Evolutionary conservation across 2,888 invertebrate species (phyloP), one percentile per base, ranked within the genome.

Genomic region (Tenthredo amoena): DNA sequence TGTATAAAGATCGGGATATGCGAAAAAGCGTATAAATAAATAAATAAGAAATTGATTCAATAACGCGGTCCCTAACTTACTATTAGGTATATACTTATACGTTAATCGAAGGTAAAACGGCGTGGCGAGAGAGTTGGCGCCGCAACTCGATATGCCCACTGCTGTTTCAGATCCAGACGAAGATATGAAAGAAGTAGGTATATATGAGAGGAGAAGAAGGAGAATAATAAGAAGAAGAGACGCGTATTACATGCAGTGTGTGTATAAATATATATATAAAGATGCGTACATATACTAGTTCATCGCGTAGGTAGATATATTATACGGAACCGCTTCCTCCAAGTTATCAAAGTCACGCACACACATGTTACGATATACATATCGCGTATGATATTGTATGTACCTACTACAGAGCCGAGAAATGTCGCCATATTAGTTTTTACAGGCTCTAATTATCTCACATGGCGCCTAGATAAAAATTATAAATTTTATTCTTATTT

Each of bases 71-170:
- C n/a, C n/a, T 26, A 26, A 62, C 26, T 10, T 1, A 71, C 2
- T 34, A 26, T 26, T 71, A 71, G 15, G 12, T 71, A 71, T 2
- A 71, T 68, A 68, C 34, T 21, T 68, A 68, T 31, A 68, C 21
- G 26, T 34, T 12, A 26, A 71, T 71, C 81, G 68, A 15, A 81
- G 68, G 68, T 55, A 65, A 18, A 40, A 74, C 34, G 21, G n/a
- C 40, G 18, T 43, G 85, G 77, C 85, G 65, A 50, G 85, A 50
- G 50, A 58, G 50, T 77, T 68, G 79, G 85, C 85, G 77, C 50
- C 74, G 85, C 79, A 79, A 85, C 77, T 34, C 85, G 79, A 79
- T 74, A 76, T 68, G 58, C 77, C 40, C 65, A 40, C 40, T 77
- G 77, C 79, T 37, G 77, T 68, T 62, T 21, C 77, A 62, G 68